Evolutionary conservation across 2,797 vertebrate species (phyloP).

Genomic region (Xenopus petersii): DNA sequence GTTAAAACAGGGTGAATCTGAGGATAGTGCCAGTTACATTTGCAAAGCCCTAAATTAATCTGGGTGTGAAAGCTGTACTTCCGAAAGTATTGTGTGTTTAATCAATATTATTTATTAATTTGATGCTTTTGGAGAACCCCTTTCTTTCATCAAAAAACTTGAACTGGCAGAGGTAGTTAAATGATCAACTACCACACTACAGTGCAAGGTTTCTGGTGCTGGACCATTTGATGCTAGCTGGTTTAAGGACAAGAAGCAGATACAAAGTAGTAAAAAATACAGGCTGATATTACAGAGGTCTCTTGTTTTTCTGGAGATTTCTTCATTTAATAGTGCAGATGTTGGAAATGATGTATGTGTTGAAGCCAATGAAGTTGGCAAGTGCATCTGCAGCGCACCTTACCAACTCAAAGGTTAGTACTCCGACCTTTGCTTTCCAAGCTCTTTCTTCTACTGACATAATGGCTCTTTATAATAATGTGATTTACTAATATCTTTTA

Average conservation of each 20-base stretch:
- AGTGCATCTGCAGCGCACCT: constrained; percentile 79
- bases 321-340: constrained; percentile 88
- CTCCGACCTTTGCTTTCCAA: neutral
- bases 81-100: constrained; percentile 72
- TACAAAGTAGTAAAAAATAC: constrained; percentile 85
- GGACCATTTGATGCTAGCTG: constrained; percentile 93
- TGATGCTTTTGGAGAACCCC: constrained; percentile 82
- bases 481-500: neutral
- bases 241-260: constrained; percentile 92
- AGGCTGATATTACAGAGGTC: constrained; percentile 81
- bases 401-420: constrained; percentile 94
- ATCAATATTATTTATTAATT: constrained; percentile 52
- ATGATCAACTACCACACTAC: constrained; percentile 78
- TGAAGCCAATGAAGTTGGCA: constrained; percentile 92
- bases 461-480: constrained; percentile 7
- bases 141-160: constrained; percentile 85
- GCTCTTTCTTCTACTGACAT: neutral
- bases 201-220: constrained; percentile 89
- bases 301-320: constrained; percentile 84
- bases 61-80: constrained; percentile 87
- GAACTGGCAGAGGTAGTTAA: constrained; percentile 86
- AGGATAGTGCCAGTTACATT: constrained; percentile 88
- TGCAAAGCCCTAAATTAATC: constrained; percentile 91
- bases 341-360: constrained; percentile 92
- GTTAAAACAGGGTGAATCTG: constrained; percentile 87